Base-by-base conservation (phyloP, 2,113 vertebrate species). In the Nothobranchius kuhntae region DNA sequence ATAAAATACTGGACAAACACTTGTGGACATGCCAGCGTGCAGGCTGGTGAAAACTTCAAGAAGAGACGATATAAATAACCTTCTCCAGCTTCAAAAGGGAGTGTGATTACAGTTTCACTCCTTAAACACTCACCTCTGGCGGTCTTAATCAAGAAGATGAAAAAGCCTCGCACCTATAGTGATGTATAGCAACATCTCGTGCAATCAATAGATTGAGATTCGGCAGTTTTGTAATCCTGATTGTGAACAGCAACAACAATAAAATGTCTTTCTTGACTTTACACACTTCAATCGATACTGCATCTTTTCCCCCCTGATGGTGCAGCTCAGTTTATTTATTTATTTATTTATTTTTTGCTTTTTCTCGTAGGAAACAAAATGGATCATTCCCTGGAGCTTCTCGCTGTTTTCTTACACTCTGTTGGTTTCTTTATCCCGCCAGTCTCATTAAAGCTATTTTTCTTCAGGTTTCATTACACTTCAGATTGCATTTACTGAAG, bases 161-260 rank as follows among this genome's bases (percentile, higher is more conserved):
- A 84, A 78, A 73, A 46, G 51, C 79, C 75, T 57, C 44, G 51
- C 67, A 64, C 66, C 73, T 70, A 61, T 75, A 53, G 75, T 82
- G 83, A 86, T 86, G 75, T 82, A 84, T 81, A 21, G 79, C 71
- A 66, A 17, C 66, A 55, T 63, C 58, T 26, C 11, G n/a, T 45
- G 67, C 79, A 86, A 82, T 86, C 86, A 78, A 82, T 81, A 62
- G 57, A 78, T 54, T 68, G 74, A 81, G 75, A 80, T 82, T 82
- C 71, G 40, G 53, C 68, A 66, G 53, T 68, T 82, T 78, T 69
- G 69, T 83, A 26, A 65, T 66, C 73, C 58, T 87, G 85, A 89
- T 78, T 88, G 77, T 77, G 59, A 81, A 65, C 55, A 84, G 73
- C 70, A 74, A 71, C 75, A 82, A 75, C 71, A 70, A 61, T 55